Conservation (phyloP, 2,797 vertebrate genomes). For the Schizopygopsis malacanthus region DNA sequence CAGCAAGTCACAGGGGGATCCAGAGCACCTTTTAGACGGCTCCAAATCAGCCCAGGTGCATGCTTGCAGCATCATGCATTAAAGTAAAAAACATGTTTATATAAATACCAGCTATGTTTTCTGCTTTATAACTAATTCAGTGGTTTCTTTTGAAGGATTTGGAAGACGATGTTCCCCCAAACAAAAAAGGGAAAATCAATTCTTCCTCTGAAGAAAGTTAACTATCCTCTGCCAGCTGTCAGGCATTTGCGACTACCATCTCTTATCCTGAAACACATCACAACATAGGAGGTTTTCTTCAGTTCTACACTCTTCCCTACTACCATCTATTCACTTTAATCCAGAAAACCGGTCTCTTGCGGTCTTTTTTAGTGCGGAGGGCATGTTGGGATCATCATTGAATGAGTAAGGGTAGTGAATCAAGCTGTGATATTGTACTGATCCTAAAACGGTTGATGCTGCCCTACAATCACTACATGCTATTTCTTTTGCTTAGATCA, state of each 20-base stretch:
- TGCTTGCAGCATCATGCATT: background rate
- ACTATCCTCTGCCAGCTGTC: constrained; percentile 55
- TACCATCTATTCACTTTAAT: constrained; percentile 27
- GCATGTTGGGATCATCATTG: constrained; percentile 8
- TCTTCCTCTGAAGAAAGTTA: constrained; percentile 64
- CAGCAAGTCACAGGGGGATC: constrained; percentile 81
- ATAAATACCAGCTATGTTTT: background rate
- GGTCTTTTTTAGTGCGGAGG: constrained; percentile 40
- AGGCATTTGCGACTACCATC: constrained; percentile 53
- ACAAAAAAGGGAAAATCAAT: constrained; percentile 66
- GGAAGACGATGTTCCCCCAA: constrained; percentile 64
- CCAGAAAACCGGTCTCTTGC: constrained; percentile 33
- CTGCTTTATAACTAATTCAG: background rate
- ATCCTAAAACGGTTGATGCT: constrained; percentile 38
- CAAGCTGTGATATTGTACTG: constrained; percentile 49
- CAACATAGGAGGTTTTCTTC: constrained; percentile 34
- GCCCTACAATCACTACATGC: constrained; percentile 24
- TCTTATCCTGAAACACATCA: constrained; percentile 50
- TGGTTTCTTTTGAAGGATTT: constrained; percentile 51
- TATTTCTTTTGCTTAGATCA: constrained; percentile 15
- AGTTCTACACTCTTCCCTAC: constrained; percentile 35
- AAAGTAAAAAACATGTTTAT: background rate
- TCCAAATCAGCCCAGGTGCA: constrained; percentile 85
- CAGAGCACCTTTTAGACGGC: constrained; percentile 77
- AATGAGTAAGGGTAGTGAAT: constrained; percentile 23